phyloP scores from a whole-genome alignment of 2,888 invertebrate genomes.

The Zhuqinia jingwanae region DNA sequence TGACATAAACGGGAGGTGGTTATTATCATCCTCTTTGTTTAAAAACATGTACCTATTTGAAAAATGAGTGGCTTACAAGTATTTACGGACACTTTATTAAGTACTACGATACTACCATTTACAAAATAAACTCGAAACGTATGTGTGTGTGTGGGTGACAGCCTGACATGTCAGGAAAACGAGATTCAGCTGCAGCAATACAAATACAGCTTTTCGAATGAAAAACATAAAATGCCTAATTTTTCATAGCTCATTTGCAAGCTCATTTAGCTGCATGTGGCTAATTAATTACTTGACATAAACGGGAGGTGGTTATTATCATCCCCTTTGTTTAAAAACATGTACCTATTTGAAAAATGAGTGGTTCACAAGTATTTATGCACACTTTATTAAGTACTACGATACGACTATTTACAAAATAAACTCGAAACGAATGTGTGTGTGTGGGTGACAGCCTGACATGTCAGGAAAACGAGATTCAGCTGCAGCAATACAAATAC shows the following conservation, averaged over 20 bases:
- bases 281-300: constrained; percentile 55
- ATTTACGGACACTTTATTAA: not conserved
- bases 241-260: constrained; percentile 47
- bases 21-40: not conserved
- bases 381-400: not conserved
- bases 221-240: not conserved
- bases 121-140: not conserved
- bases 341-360: not conserved
- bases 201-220: too few relatives aligned
- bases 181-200: too few relatives aligned
- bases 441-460: not conserved
- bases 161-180: too few relatives aligned
- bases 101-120: not conserved
- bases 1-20: constrained; percentile 39
- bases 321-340: not conserved
- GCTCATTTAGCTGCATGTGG: constrained; percentile 51
- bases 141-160: not conserved
- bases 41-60: not conserved
- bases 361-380: not conserved
- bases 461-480: too few relatives aligned
- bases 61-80: not conserved
- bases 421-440: not conserved
- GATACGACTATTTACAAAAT: not conserved
- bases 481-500: too few relatives aligned
- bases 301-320: constrained; percentile 10